A percentile compares a stretch with the other conserved stretches of the same genome.
phyloP scores from a whole-genome alignment of 2,888 invertebrate species.

The Pachycephus smyrnensis region DNA sequence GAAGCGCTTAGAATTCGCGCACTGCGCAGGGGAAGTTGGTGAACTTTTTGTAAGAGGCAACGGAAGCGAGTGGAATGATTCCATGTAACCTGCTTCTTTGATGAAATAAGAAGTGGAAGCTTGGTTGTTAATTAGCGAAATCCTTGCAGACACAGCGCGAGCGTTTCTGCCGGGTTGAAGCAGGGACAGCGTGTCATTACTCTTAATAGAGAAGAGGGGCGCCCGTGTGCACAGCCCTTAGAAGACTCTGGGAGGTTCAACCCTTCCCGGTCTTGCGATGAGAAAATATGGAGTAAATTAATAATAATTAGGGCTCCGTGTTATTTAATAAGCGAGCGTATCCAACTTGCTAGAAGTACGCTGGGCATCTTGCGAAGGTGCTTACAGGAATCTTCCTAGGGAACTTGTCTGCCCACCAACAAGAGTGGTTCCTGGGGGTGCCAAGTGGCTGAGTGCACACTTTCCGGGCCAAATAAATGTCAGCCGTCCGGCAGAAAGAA shows the following conservation, averaged over 20 bases:
- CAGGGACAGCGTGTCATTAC: slow-evolving; percentile 22
- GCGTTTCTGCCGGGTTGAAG: slow-evolving; percentile 7
- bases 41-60: too few species aligned
- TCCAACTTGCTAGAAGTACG: too few species aligned
- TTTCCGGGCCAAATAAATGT: too few species aligned
- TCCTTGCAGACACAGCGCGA: neutral
- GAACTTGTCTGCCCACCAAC: too few species aligned
- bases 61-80: too few species aligned
- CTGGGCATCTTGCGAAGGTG: neutral
- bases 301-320: slow-evolving; percentile 47
- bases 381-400: too few species aligned
- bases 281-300: slow-evolving; percentile 33
- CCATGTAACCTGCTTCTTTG: too few species aligned
- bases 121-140: slow-evolving; percentile 6
- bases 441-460: too few species aligned
- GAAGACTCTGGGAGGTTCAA: slow-evolving; percentile 18
- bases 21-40: too few species aligned
- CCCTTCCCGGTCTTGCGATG: slow-evolving; percentile 24
- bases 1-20: too few species aligned
- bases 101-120: slow-evolving; percentile 1
- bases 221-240: too few species aligned
- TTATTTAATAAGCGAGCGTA: slow-evolving; percentile 48
- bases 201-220: slow-evolving; percentile 25
- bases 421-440: too few species aligned
- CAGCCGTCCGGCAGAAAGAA: slow-evolving; percentile 30